These are phyloP conservation scores for Acanthisitta chloris DNA, from an alignment of 2,113 vertebrate species.

Conservation along the genomic window DNA sequence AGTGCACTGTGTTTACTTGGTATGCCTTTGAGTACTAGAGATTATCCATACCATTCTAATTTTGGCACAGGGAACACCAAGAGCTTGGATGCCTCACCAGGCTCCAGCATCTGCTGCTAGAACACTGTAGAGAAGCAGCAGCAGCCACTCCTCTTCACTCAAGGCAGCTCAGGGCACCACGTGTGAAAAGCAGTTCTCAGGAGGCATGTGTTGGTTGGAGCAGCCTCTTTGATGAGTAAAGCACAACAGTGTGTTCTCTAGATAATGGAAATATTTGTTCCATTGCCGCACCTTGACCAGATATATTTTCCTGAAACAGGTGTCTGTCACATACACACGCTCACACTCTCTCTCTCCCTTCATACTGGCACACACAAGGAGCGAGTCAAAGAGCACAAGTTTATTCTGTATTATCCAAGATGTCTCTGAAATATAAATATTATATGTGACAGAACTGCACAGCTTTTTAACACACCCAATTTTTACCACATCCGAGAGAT, in stretches of 20 bases:
- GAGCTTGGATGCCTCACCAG: background rate
- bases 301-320: background rate
- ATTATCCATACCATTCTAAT: fast-evolving
- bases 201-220: background rate
- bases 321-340: background rate
- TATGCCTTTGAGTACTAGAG: background rate
- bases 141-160: background rate
- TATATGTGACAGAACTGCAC: background rate
- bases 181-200: background rate
- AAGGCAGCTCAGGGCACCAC: background rate
- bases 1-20: background rate
- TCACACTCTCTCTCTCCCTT: background rate
- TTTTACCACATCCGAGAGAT: background rate
- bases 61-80: background rate
- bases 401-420: background rate
- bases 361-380: background rate
- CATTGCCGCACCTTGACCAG: background rate
- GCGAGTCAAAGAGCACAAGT: background rate
- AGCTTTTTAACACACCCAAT: background rate
- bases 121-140: background rate
- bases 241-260: background rate
- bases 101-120: background rate
- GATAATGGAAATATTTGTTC: background rate
- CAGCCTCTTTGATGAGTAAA: background rate
- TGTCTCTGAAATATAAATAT: background rate